These are phyloP conservation scores for Platyrinchus mystaceus DNA, from an alignment of 2,797 vertebrate genomes.

Conservation along the genomic window DNA sequence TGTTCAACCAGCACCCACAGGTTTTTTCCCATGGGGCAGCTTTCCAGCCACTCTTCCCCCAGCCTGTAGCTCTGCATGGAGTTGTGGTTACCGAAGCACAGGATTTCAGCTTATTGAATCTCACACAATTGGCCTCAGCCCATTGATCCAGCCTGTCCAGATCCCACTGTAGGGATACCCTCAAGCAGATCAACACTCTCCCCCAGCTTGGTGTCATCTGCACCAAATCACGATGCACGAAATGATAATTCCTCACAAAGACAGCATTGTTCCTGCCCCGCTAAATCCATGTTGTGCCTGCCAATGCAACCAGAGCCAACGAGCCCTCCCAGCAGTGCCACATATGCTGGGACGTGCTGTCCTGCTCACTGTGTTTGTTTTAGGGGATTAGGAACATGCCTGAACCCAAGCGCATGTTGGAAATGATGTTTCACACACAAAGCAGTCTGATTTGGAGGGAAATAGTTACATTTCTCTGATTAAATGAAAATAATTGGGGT, in stretches of 20 bases:
- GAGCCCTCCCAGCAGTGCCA: not conserved
- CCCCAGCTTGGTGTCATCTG: accelerated
- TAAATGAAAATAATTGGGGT: conserved; percentile 56
- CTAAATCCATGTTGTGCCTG: not conserved
- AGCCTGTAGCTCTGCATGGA: not conserved
- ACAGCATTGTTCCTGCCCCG: not conserved
- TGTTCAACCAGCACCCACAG: not conserved
- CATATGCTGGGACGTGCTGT: not conserved
- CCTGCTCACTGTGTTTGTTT: not conserved
- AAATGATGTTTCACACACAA: not conserved
- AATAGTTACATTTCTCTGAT: not conserved
- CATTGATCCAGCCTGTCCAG: not conserved
- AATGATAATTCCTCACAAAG: not conserved
- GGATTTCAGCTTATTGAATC: not conserved
- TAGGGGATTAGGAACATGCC: not conserved
- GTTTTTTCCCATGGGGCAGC: accelerated
- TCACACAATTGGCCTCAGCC: not conserved
- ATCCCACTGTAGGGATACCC: not conserved
- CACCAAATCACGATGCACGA: not conserved
- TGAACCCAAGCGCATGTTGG: not conserved
- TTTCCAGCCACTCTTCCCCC: not conserved
- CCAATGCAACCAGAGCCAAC: accelerated
- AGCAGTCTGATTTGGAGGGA: not conserved
- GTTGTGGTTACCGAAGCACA: not conserved
- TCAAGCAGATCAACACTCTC: not conserved